A percentile compares a stretch with the other conserved stretches of the same genome.
These are phyloP conservation scores for Lasiurus borealis DNA, from an alignment of 2,113 vertebrate species.

Conservation along the genomic window DNA sequence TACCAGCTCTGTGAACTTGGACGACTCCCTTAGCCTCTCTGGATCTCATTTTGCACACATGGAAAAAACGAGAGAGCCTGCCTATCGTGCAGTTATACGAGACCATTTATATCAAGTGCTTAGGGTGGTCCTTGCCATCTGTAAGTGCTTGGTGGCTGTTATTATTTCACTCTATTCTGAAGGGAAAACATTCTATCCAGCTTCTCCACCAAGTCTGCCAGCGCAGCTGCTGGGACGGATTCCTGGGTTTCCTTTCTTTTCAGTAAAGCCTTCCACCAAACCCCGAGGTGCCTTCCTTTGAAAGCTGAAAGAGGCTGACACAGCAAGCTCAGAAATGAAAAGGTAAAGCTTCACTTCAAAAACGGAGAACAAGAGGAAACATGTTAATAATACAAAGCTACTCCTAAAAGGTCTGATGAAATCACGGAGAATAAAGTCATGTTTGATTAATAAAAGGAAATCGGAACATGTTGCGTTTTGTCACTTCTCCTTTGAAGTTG, in stretches of 20 bases:
- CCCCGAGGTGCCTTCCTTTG: neutral
- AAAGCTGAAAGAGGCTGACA: conserved; percentile 8
- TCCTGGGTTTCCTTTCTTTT: neutral
- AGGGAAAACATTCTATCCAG: neutral
- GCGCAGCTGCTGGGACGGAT: neutral
- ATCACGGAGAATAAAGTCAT: conserved; percentile 8
- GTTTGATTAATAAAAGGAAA: conserved; percentile 12
- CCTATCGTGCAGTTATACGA: neutral
- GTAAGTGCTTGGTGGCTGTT: neutral
- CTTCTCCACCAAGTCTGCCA: too few relatives aligned
- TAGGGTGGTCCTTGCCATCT: neutral
- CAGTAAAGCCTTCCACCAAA: neutral
- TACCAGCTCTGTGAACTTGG: neutral
- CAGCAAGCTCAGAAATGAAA: neutral
- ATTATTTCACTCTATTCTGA: neutral
- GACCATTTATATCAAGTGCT: neutral
- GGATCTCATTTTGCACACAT: neutral
- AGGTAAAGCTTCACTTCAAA: conserved; percentile 6
- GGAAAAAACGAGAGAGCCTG: neutral
- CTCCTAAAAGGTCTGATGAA: conserved; percentile 11
- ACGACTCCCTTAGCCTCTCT: neutral
- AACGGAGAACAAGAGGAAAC: neutral
- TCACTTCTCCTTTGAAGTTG: conserved; percentile 40
- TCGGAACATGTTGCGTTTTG: neutral
- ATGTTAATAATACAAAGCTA: neutral